Base-by-base conservation (phyloP, 1,140 invertebrate species). In the Palaemon carinicauda region DNA sequence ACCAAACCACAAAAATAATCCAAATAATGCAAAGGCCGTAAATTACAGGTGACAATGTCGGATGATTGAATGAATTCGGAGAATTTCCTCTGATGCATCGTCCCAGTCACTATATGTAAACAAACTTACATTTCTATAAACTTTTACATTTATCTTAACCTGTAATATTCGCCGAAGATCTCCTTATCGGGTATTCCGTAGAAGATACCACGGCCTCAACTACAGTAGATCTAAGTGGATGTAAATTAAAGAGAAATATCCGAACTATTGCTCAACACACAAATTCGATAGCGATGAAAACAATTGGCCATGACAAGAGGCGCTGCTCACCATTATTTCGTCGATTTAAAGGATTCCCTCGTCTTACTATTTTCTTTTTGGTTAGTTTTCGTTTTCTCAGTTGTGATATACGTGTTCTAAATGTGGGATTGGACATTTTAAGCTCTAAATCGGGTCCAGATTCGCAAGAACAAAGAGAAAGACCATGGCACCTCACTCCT, bases 241-340 rank as follows among this genome's bases (percentile, higher is more conserved):
- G 31, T 33, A 3, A 27, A 27, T 21, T 33, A 56, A 53, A 21
- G 4, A 56, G 33, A 73, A 60, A 75, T 15, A 54, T 56, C 15
- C 24, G 14, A 27, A 50, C 65, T 33, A 54, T 80, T 78, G 77
- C 77, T 77, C 69, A 82, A 82, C 65, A 24, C 65, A 24, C 19
- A 51, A 71, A 50, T 74, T 82, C 83, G 80, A 86, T 80, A 71
- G 71, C 83, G 80, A 86, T 41, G 83, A 86, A 86, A 86, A 86
- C 83, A 86, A 86, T 80, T 80, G 65, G 65, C 54, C 78, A 80
- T 73, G 19, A 31, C 75, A 73, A 52, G 52, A 79, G 56, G 41
- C 41, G 41, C 75, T 54, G 27, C 83, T 86, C 77, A 86, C 83
- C 83, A 80, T 86, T 86, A 80, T 86, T 86, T 80, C 83, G 77